A percentile compares a stretch with the other conserved stretches of the same genome.
These are phyloP conservation scores for Onthophagus taurus DNA, from an alignment of 1,140 invertebrate genomes.

Conservation along the genomic window DNA sequence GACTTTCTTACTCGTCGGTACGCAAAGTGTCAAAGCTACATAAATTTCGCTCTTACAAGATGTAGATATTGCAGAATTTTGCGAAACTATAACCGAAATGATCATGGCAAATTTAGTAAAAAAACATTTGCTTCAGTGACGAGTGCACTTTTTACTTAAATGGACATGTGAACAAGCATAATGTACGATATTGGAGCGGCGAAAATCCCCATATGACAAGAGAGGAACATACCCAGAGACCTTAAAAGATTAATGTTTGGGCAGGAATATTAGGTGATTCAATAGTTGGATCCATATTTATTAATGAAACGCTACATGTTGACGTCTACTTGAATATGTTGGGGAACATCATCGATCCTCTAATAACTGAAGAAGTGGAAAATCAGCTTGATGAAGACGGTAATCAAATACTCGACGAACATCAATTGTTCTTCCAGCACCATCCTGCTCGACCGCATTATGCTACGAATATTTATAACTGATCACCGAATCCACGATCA, in stretches of 20 bases:
- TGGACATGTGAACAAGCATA: too few species aligned
- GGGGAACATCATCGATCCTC: too few species aligned
- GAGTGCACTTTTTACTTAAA: too few species aligned
- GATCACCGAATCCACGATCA: not conserved
- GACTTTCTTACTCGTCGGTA: slow-evolving; percentile 1
- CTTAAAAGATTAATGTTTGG: too few species aligned
- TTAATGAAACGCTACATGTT: not conserved
- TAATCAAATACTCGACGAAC: not conserved
- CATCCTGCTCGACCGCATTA: not conserved
- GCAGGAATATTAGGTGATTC: slow-evolving; percentile 1
- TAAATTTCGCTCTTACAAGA: not conserved
- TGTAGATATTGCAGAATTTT: not conserved
- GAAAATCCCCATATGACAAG: too few species aligned
- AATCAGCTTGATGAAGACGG: not conserved
- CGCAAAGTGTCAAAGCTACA: not conserved
- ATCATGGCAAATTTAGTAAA: not conserved
- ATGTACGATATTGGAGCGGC: too few species aligned
- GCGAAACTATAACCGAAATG: not conserved
- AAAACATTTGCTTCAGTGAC: too few species aligned
- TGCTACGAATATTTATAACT: not conserved
- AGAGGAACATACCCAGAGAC: too few species aligned
- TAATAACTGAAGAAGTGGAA: slow-evolving; percentile 1
- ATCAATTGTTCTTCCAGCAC: not conserved
- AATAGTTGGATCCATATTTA: not conserved
- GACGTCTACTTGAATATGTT: not conserved